phyloP scores from a whole-genome alignment of 2,113 vertebrate species.

The Sebastes fasciatus region DNA sequence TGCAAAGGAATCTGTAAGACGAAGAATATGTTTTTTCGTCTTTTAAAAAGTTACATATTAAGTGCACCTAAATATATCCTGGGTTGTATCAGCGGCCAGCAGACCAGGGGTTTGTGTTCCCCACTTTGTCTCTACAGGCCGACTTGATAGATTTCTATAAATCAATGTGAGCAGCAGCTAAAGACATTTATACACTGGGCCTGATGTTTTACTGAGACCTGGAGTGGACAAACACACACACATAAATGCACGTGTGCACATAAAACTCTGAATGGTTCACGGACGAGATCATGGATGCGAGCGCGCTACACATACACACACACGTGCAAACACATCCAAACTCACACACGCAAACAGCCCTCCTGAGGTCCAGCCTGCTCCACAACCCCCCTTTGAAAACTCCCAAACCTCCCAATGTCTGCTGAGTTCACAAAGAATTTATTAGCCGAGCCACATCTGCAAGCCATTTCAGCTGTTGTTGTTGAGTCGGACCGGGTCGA shows the following conservation, averaged over 20 bases:
- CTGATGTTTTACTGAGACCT: constrained; percentile 38
- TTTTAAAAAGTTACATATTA: neutral
- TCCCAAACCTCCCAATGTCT: constrained; percentile 15
- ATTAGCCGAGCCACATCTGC: constrained; percentile 82
- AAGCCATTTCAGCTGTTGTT: constrained; percentile 80
- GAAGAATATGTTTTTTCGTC: neutral
- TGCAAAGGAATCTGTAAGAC: neutral
- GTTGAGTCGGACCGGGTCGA: constrained; percentile 61
- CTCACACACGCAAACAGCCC: constrained; percentile 36
- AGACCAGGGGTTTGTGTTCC: neutral
- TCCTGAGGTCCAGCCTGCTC: constrained; percentile 48
- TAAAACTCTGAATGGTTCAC: constrained; percentile 6
- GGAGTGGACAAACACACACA: constrained; percentile 10
- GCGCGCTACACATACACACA: neutral
- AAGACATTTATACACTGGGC: constrained; percentile 27
- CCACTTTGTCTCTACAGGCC: constrained; percentile 3
- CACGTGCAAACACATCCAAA: constrained; percentile 4
- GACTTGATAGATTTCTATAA: constrained; percentile 41
- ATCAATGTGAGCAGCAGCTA: constrained; percentile 28
- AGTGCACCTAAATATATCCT: constrained; percentile 3
- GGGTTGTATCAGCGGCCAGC: neutral
- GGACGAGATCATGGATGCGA: neutral
- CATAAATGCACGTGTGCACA: neutral
- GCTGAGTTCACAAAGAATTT: constrained; percentile 74
- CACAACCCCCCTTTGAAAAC: constrained; percentile 22